Evolutionary conservation across 2,797 vertebrate species (phyloP).

Genomic region (Onychomys arenicola): DNA sequence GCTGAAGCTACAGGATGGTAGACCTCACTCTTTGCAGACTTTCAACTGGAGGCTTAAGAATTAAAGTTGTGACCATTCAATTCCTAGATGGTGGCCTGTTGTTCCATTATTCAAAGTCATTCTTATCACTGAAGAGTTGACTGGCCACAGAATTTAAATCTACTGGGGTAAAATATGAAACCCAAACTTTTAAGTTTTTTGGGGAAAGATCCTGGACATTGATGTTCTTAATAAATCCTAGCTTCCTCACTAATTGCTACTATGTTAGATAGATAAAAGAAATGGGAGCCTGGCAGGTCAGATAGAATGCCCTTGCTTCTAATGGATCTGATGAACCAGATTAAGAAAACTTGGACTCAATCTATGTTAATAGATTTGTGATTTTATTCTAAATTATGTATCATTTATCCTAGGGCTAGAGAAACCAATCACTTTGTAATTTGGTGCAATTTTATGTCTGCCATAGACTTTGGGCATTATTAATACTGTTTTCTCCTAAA

Average conservation of each 20-base stretch:
- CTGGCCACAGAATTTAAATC: conserved; percentile 63
- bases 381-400: conserved; percentile 65
- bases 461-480: conserved; percentile 34
- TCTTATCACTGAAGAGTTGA: conserved; percentile 85
- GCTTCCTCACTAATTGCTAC: conserved; percentile 69
- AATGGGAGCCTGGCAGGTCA: conserved; percentile 44
- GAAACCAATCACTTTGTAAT: conserved; percentile 71
- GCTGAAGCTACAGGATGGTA: conserved; percentile 84
- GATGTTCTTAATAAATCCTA: conserved; percentile 28
- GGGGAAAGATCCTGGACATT: conserved; percentile 10
- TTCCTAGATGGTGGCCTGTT: conserved; percentile 57
- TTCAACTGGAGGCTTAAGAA: conserved; percentile 39
- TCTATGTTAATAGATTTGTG: conserved; percentile 34
- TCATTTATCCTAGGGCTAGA: background rate
- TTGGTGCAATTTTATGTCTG: conserved; percentile 66
- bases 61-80: conserved; percentile 34
- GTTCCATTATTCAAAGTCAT: conserved; percentile 74
- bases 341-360: conserved; percentile 47
- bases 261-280: conserved; percentile 54
- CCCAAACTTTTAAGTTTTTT: conserved; percentile 24
- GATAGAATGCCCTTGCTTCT: conserved; percentile 60
- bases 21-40: background rate
- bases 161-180: background rate
- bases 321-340: conserved; percentile 28
- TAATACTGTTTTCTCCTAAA: conserved; percentile 46